Evolutionary conservation across 2,113 vertebrate species (phyloP), one percentile per base, ranked within the genome.

Genomic region (Callithrix jacchus): DNA sequence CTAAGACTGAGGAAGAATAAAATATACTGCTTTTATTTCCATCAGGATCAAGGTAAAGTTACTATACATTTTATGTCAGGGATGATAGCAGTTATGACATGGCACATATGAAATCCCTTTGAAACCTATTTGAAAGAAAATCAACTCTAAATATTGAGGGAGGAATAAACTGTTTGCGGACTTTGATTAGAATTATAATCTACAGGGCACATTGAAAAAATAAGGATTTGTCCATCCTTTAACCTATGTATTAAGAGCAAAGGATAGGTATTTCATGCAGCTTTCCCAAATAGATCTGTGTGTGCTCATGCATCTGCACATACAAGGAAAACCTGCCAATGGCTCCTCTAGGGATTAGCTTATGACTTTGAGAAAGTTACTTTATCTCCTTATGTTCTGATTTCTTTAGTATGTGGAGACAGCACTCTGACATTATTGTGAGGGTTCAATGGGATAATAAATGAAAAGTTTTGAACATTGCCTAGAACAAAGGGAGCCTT

Each of bases 111-210:
- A 92, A 84, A 93, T 73, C 32, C 42, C 61, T 89, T 49, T 81
- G 71, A 93, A 96, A 89, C 20, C 47, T 70, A 91, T 3, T 27
- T 74, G 58, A 70, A 87, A 92, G 84, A 92, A 90, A 96, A 96
- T n/a, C 49, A 82, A 49, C 58, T 47, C 56, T 58, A 40, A 77
- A 92, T 20, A 23, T 25, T 68, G 27, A 68, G 14, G 30, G 37
- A 82, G 47, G 37, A 89, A 52, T 32, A 54, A 66, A 37, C 47
- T 93, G 42, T 42, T 93, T 23, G 71, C 30, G 82, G 70, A 45
- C 9, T 84, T 77, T 81, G 7, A 47, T 61, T 77, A 49, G 71
- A 89, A 80, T 56, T 58, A 96, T 30, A 96, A 89, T 71, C 37
- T 47, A 86, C 6, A 71, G 49, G n/a, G 79, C 21, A 76, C 17